Percentiles rank a stretch among this genome's conserved stretches.
phyloP scores from a whole-genome alignment of 92 coral and sea anemone genomes.

The Ricordea florida region DNA sequence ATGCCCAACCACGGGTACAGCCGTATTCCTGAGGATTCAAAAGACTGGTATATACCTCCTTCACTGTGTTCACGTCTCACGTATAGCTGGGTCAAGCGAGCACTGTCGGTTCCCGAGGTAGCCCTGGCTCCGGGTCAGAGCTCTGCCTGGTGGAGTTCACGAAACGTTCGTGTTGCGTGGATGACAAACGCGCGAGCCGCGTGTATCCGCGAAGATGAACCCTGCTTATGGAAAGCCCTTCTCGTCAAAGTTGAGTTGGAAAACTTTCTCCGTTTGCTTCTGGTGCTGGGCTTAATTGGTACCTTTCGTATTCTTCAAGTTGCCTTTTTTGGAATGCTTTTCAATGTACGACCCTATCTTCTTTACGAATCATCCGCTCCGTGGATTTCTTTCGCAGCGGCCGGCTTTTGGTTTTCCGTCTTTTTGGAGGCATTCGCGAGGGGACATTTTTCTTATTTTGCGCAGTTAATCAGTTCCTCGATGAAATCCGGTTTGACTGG shows the following conservation, averaged over 20 bases:
- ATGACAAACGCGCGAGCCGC: conserved; percentile 2
- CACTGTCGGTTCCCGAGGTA: background rate
- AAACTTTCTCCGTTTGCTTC: background rate
- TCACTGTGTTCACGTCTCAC: conserved; percentile 2
- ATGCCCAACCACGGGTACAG: background rate
- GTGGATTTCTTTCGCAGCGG: conserved; percentile 1
- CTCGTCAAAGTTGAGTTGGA: background rate
- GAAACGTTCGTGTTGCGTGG: conserved; percentile 16
- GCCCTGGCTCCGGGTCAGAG: conserved; percentile 15
- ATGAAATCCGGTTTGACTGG: conserved; percentile 25
- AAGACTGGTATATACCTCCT: background rate
- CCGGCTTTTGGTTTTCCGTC: conserved; percentile 19
- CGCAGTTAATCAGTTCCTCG: background rate
- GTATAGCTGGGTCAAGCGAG: conserved; percentile 15
- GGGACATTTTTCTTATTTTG: conserved; percentile 1
- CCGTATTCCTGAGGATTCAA: background rate
- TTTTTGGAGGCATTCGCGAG: background rate
- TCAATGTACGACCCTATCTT: background rate
- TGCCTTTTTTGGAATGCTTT: background rate
- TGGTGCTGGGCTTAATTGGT: background rate
- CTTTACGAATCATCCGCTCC: background rate
- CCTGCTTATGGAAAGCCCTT: conserved; percentile 4
- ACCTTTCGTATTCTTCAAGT: conserved; percentile 18
- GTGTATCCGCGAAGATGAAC: background rate
- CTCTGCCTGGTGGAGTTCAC: background rate